Conservation (phyloP, 2,888 invertebrate species). For the Callosobruchus maculatus region DNA sequence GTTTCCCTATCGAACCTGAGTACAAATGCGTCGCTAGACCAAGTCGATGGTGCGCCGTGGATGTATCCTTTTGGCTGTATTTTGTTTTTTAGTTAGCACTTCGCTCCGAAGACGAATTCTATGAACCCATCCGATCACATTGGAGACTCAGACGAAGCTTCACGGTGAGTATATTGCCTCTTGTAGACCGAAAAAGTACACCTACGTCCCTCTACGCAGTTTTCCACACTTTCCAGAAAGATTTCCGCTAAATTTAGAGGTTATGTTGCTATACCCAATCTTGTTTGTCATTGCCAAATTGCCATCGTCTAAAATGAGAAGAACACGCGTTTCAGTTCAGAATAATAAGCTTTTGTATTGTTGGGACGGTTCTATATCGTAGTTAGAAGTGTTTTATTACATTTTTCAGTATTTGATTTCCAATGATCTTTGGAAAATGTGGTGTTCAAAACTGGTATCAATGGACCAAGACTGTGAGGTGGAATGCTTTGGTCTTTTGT, state of each 20-base stretch:
- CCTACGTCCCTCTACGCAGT: not conserved
- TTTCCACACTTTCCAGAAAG: constrained; percentile 4
- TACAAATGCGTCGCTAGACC: constrained; percentile 8
- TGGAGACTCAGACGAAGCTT: constrained; percentile 52
- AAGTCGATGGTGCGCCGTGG: constrained; percentile 14
- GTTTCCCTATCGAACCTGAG: not conserved
- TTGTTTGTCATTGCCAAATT: constrained; percentile 44
- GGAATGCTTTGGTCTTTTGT: too few relatives aligned
- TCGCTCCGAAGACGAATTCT: constrained; percentile 39
- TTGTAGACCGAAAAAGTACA: not conserved
- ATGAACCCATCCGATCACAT: constrained; percentile 50
- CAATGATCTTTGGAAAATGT: not conserved
- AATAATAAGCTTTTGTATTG: not conserved
- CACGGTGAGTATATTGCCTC: constrained; percentile 43
- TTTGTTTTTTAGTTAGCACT: constrained; percentile 29
- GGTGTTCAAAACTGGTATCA: not conserved
- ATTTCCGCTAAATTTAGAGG: constrained; percentile 26
- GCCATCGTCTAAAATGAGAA: too few relatives aligned
- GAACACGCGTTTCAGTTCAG: not conserved
- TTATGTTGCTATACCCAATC: constrained; percentile 43
- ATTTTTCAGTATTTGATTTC: not conserved
- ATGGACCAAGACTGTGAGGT: too few relatives aligned
- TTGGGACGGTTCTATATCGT: too few relatives aligned
- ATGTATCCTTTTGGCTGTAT: constrained; percentile 15
- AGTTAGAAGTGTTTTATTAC: too few relatives aligned